Evolutionary conservation across 2,113 vertebrate species (phyloP), one percentile per base, ranked within the genome.

Genomic region (Tursiops truncatus): DNA sequence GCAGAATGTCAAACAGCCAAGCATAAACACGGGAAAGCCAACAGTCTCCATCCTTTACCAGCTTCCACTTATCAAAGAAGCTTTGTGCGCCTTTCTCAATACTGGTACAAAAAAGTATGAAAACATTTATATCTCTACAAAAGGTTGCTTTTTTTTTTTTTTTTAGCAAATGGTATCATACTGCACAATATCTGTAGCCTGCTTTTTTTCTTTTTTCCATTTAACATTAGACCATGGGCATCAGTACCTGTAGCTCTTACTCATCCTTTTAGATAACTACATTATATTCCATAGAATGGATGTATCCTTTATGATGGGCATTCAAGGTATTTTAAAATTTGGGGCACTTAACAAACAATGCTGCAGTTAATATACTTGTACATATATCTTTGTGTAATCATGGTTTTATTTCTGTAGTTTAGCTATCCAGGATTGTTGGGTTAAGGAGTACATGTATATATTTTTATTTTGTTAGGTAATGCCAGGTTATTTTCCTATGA

Each of bases 391-490:
- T 79, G 68, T 74, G 23, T 96, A 89, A 94, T 92, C 28, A 18
- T 83, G 53, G 33, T 94, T 96, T 96, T 73, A 62, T 88, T 97
- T 96, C 11, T 94, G 33, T 95, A 88, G 65, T 68, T 93, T 91
- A 86, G 60, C 31, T 4, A 85, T 94, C 44, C 25, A 89, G 31
- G 26, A 85, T 36, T 80, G 53, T 94, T 79, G 68, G 17, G 20
- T 65, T 67, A 47, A 74, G 41, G 70, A 74, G 12, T 91, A 38
- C 58, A 88, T 94, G 15, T 63, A 63, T 94, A 17, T 38, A 9
- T 71, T 92, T 82, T 77, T 53, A 86, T 89, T 65, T 80, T 44
- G 47, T 80, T 96, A 71, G 33, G 31, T 97, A 73, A 77, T 79
- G 10, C 14, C 31, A 41, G 38, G 65, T 86, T 92, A 50, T 96